Conservation (phyloP, 2,113 vertebrate genomes). For the Platysternon megacephalum region DNA sequence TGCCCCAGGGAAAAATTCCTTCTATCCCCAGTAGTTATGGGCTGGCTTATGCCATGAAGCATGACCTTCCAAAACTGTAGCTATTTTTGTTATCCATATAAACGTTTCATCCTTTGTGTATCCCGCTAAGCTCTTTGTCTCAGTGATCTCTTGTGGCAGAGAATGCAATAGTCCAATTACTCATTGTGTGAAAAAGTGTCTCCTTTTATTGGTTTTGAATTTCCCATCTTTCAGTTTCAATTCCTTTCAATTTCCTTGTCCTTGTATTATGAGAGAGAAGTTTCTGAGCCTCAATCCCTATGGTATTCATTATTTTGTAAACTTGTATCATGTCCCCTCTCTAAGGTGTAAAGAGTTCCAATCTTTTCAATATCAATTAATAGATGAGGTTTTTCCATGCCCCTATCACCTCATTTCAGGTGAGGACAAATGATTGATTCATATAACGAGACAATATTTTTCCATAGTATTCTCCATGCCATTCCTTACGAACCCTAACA, state of each 20-base stretch:
- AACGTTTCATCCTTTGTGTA: fast-evolving
- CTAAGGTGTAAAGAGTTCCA: not conserved
- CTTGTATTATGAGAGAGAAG: fast-evolving
- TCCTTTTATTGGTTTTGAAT: fast-evolving
- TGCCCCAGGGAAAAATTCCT: not conserved
- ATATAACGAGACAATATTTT: not conserved
- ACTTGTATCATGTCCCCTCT: fast-evolving
- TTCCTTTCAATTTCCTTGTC: not conserved
- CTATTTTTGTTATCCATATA: not conserved
- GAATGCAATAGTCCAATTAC: fast-evolving
- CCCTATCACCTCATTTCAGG: not conserved
- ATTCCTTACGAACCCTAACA: not conserved
- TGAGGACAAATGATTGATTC: not conserved
- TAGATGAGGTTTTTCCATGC: not conserved
- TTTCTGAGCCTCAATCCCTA: not conserved
- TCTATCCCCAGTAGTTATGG: not conserved
- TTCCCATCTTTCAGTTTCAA: fast-evolving
- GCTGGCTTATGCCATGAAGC: not conserved
- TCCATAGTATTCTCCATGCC: not conserved
- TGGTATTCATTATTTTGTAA: not conserved
- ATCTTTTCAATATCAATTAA: not conserved
- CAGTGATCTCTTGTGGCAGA: fast-evolving
- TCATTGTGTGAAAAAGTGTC: fast-evolving
- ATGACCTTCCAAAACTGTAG: fast-evolving
- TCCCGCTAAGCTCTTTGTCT: not conserved